These are phyloP conservation scores for Nymphalis urticae DNA, from an alignment of 2,888 invertebrate species.

Conservation along the genomic window DNA sequence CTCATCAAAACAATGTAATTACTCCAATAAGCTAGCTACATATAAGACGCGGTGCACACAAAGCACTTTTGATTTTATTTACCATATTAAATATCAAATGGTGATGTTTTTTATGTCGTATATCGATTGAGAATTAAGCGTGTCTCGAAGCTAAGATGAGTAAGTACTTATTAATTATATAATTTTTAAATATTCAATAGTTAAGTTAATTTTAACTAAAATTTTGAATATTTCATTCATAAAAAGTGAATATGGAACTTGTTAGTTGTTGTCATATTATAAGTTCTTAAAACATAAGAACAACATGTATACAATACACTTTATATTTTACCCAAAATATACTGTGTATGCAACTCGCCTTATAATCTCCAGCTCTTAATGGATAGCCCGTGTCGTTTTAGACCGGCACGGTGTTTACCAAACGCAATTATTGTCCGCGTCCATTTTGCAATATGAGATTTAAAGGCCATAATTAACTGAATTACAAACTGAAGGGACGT, in stretches of 20 bases:
- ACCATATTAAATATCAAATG: background rate
- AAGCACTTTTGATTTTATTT: slow-evolving; percentile 4
- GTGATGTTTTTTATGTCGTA: background rate
- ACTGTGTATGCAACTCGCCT: slow-evolving; percentile 13
- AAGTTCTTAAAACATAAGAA: too few species aligned
- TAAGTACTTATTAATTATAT: too few species aligned
- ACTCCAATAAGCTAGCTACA: slow-evolving; percentile 56
- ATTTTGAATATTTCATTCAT: too few species aligned
- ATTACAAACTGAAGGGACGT: slow-evolving; percentile 64
- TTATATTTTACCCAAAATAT: too few species aligned
- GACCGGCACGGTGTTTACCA: slow-evolving; percentile 62
- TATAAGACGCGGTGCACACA: slow-evolving; percentile 41
- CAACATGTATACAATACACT: too few species aligned
- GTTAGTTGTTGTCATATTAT: too few species aligned
- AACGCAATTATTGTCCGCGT: slow-evolving; percentile 76
- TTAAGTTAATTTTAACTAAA: too few species aligned
- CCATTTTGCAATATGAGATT: slow-evolving; percentile 80
- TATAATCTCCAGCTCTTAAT: slow-evolving; percentile 53
- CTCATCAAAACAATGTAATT: slow-evolving; percentile 63
- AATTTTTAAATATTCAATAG: too few species aligned
- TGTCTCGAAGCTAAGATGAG: too few species aligned
- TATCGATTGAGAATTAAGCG: too few species aligned
- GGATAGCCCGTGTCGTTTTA: slow-evolving; percentile 53
- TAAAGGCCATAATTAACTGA: slow-evolving; percentile 77
- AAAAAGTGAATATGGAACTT: too few species aligned